A percentile compares a stretch with the other conserved stretches of the same genome.
Evolutionary conservation across 2,113 vertebrate species (phyloP).

Genomic region (human): GRCh38 chr6:138853501-138854000

Average conservation of each 20-base stretch:
- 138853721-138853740: background rate
- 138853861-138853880: rapidly evolving
- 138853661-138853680: background rate
- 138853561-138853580: background rate
- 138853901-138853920: background rate
- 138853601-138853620: background rate
- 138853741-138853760: background rate
- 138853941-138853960: background rate
- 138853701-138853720: background rate
- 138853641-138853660: background rate
- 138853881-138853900: background rate
- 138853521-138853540: background rate
- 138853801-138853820: rapidly evolving
- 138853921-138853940: background rate
- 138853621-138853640: background rate
- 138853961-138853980: background rate
- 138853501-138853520: background rate
- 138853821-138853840: background rate
- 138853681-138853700: background rate
- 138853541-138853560: background rate
- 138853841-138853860: rapidly evolving
- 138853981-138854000: background rate
- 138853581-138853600: background rate
- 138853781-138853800: background rate
- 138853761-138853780: rapidly evolving